Percentiles rank a stretch among this genome's conserved stretches.
These are phyloP conservation scores for Eumaeus atala DNA, from an alignment of 1,140 invertebrate genomes.

Conservation along the genomic window DNA sequence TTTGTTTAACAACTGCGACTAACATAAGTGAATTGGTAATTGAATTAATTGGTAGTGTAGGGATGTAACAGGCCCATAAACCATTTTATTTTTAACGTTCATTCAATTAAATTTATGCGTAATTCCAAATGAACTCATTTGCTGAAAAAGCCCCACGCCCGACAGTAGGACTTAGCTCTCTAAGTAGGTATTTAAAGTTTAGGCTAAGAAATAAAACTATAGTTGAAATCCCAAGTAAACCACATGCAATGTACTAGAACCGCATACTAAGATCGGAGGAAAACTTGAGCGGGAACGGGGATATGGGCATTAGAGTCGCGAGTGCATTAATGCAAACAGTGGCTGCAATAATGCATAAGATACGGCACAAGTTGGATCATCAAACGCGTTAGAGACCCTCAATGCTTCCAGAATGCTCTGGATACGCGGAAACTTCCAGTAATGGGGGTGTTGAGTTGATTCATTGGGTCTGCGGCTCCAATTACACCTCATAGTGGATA, in stretches of 20 bases:
- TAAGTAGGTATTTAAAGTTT: no score
- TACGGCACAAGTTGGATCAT: conserved; percentile 52
- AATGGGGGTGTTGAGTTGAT: conserved; percentile 36
- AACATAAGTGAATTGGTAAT: no score
- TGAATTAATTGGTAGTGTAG: no score
- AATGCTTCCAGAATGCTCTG: conserved; percentile 36
- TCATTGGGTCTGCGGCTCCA: conserved; percentile 31
- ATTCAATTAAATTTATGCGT: no score
- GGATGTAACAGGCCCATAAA: no score
- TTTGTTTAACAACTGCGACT: no score
- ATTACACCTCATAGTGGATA: conserved; percentile 21
- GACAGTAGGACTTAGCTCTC: no score
- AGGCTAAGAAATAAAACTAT: no score
- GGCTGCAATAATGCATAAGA: conserved; percentile 43
- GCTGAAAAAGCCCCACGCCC: no score
- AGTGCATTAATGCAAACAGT: conserved; percentile 47
- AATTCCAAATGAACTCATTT: no score
- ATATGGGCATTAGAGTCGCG: conserved; percentile 9
- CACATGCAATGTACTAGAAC: conserved; percentile 21
- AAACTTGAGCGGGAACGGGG: conserved; percentile 23
- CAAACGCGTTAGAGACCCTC: conserved; percentile 35
- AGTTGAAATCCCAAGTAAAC: conserved; percentile 18
- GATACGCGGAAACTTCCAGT: conserved; percentile 35
- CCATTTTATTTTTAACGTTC: no score
- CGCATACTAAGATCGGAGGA: neutral